Conservation (phyloP, 2,113 vertebrate genomes). For the Sceloporus undulatus region DNA sequence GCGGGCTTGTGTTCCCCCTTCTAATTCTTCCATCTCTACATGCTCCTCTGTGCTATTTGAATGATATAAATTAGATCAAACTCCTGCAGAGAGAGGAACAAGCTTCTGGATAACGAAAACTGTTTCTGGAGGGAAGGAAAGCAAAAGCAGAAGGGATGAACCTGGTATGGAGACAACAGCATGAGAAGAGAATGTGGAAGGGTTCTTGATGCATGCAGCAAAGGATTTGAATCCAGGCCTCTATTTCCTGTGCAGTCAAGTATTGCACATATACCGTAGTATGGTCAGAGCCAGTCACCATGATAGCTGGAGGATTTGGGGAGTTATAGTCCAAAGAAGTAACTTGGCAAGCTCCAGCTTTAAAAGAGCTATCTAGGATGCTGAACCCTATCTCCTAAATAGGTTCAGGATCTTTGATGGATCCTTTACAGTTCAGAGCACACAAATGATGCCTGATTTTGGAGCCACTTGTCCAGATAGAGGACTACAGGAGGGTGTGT, state of each 20-base stretch:
- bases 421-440: no score
- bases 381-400: no score
- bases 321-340: background rate
- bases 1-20: background rate
- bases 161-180: background rate
- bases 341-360: no score
- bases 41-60: constrained; percentile 10
- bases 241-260: background rate
- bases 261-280: no score
- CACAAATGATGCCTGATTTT: no score
- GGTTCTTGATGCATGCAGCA: background rate
- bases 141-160: background rate
- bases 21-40: constrained; percentile 11
- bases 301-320: background rate
- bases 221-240: background rate
- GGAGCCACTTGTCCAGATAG: no score
- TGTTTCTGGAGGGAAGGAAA: background rate
- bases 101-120: background rate
- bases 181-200: background rate
- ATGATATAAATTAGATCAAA: constrained; percentile 34
- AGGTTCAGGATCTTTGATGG: no score
- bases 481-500: no score
- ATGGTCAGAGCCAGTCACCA: no score
- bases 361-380: no score
- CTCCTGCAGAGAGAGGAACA: background rate